phyloP scores from a whole-genome alignment of 2,113 vertebrate genomes.

The Pleuronectes platessa region DNA sequence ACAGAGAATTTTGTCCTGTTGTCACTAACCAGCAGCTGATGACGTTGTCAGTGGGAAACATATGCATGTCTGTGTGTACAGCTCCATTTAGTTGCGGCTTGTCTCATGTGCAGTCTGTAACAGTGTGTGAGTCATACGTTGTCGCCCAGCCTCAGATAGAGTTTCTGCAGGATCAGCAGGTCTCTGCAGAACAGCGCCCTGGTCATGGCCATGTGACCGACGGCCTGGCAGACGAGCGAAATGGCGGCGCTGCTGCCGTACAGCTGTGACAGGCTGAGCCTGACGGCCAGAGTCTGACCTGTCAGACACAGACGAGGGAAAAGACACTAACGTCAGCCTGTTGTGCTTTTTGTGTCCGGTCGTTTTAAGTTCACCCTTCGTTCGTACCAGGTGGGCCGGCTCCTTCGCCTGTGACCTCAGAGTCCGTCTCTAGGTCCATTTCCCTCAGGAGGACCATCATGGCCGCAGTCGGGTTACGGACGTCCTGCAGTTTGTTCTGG shows the following conservation, averaged over 20 bases:
- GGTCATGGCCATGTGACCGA: slow-evolving; percentile 85
- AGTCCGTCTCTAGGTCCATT: slow-evolving; percentile 92
- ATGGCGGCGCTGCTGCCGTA: slow-evolving; percentile 84
- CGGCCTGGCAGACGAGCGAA: slow-evolving; percentile 83
- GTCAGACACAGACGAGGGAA: slow-evolving; percentile 18
- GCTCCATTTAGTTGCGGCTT: no score
- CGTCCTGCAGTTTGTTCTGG: slow-evolving; percentile 91
- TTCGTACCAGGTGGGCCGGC: slow-evolving; percentile 74
- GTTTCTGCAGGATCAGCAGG: slow-evolving; percentile 91
- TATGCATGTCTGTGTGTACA: neutral
- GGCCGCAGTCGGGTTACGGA: slow-evolving; percentile 86
- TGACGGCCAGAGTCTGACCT: slow-evolving; percentile 84
- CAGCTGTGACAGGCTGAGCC: slow-evolving; percentile 89
- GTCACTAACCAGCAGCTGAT: no score
- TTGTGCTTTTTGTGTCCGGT: neutral
- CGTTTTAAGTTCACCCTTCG: neutral
- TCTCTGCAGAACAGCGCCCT: slow-evolving; percentile 91
- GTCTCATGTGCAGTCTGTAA: neutral
- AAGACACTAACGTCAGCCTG: neutral
- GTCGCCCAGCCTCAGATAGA: slow-evolving; percentile 87
- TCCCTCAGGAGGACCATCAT: slow-evolving; percentile 89
- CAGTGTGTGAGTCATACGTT: slow-evolving; percentile 71
- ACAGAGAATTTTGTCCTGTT: neutral
- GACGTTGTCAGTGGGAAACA: neutral
- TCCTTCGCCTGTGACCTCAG: slow-evolving; percentile 82